Evolutionary conservation across 1,140 invertebrate genomes (phyloP), one percentile per base, ranked within the genome.

Genomic region (Bombus affinis): DNA sequence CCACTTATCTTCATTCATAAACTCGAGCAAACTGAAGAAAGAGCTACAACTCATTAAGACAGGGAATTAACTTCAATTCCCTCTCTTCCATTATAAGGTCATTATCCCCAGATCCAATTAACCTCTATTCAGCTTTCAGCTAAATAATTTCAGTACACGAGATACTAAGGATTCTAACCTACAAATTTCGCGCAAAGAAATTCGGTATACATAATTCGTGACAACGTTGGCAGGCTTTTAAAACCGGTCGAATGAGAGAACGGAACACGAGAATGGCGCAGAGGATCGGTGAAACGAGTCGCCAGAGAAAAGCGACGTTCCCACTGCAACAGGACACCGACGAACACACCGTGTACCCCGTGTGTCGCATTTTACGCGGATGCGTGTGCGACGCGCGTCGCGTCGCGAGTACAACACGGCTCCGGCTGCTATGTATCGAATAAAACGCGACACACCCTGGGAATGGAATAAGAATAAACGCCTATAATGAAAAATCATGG

Each of bases 311-410:
- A 86, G 83, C 87, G 83, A 88, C 84, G 84, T 89, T 89, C 84
- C 84, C 88, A 83, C 71, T 86, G 88, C 88, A 89, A 89, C 80
- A 88, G 87, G 80, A 89, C 87, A 89, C 87, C 80, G 74, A 88
- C 77, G 83, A 83, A 65, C 35, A 37, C 42, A 74, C 13, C 57
- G 66, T 53, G 53, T 37, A 59, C 35, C 35, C 13, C 65, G 66
- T 53, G 66, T 62, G 71, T 47, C 35, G 87, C 85, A 62, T 71
- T 88, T 82, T 39, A 62, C 85, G 47, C 74, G 47, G 32, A 75
- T 75, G 74, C 35, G 35, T 57, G 70, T 72, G 39, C 59, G 78
- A 72, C 75, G 59, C 18, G 66, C 65, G 32, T 47, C 72, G 39
- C 59, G 78, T 65, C 75, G 59, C 18, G 66, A 66, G 32, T 47